Base-by-base conservation (phyloP, 2,113 vertebrate species). In the Forbesichthys agassizii region DNA sequence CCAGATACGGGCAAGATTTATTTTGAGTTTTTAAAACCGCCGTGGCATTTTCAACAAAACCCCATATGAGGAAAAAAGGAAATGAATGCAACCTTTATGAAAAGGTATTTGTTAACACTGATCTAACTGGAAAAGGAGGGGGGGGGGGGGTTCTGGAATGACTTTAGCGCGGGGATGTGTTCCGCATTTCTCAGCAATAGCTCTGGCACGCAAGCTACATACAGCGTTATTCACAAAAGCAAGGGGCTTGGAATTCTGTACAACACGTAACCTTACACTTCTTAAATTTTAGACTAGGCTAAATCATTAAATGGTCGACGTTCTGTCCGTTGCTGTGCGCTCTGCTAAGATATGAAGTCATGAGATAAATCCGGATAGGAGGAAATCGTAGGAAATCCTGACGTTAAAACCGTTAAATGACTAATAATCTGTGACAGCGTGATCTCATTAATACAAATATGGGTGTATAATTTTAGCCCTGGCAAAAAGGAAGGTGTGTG, bases 361-460 rank as follows among this genome's bases (percentile, higher is more conserved):
- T 92, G 92, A 90, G 93, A 77, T 93, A 89, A 88, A 92, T 93
- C 93, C 93, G 92, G 90, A 94, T 87, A 91, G 86, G 84, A 91
- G 90, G 88, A 91, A 93, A 92, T 91, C 92, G 92, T 88, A 89
- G 93, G 27, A 27, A 92, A 95, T 94, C 93, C 91, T 92, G 92
- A 95, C 93, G 92, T 91, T 93, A 89, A 94, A 91, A 91, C 93
- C 73, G 90, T 92, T 93, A 86, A 95, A 95, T 86, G 92, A 92
- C 93, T 94, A 96, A 95, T 95, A 95, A 95, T 93, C 92, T 94
- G 92, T 94, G 94, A 94, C 94, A 95, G 93, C 89, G 92, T 93
- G 95, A 95, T 95, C 94, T 96, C 94, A 95, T 96, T 96, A 96
- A 95, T 94, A 96, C 94, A 95, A 95, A 95, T 90, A 92, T 90